Conservation (phyloP, 2,888 invertebrate species). For the Deroplatys truncata region DNA sequence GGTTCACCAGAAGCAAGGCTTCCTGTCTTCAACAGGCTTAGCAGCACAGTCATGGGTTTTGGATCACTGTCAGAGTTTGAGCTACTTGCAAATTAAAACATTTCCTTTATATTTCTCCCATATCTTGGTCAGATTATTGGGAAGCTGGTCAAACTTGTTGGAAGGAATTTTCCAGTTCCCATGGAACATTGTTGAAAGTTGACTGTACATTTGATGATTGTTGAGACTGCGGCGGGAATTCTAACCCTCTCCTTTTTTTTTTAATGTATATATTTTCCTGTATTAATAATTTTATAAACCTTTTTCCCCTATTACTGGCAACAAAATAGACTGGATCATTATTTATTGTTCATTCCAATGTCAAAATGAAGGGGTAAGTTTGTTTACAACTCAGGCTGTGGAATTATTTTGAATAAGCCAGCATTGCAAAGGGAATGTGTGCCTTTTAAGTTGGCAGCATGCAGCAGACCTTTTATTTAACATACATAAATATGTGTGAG, state of each 20-base stretch:
- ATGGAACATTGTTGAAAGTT: background rate
- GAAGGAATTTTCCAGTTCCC: background rate
- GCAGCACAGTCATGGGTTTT: slow-evolving; percentile 43
- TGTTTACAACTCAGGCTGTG: background rate
- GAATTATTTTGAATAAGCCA: background rate
- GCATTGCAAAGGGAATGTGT: background rate
- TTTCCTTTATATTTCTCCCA: background rate
- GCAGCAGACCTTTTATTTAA: background rate
- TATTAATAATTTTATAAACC: slow-evolving; percentile 25
- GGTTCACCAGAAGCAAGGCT: slow-evolving; percentile 48
- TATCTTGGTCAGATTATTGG: background rate
- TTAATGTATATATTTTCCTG: background rate
- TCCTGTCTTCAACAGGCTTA: slow-evolving; percentile 74
- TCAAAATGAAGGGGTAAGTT: background rate
- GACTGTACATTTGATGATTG: background rate
- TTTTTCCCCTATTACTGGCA: background rate
- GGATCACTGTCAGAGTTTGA: slow-evolving; percentile 9
- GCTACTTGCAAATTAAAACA: background rate
- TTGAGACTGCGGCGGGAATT: background rate
- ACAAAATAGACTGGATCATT: background rate
- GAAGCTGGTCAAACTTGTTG: background rate
- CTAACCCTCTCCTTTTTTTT: background rate
- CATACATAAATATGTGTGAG: background rate
- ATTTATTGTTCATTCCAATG: background rate
- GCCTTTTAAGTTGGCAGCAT: slow-evolving; percentile 8